Percentiles rank a stretch among this genome's conserved stretches.
Conservation (phyloP, 2,113 vertebrate genomes). For the Illadopsis cleaveri region DNA sequence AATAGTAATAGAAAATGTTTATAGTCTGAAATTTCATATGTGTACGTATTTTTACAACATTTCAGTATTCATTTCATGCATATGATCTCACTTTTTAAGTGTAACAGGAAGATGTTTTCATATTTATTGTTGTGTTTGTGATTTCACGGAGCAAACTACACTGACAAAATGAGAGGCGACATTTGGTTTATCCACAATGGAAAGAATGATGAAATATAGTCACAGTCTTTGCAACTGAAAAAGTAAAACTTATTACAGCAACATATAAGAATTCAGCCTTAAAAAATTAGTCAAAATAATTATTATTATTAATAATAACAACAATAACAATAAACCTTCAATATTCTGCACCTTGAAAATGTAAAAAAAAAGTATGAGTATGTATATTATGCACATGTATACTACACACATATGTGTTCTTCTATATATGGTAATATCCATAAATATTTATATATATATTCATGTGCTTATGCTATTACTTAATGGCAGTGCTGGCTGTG, state of each 20-base stretch:
- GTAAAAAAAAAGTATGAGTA: not conserved
- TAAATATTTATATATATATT: not conserved
- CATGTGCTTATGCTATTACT: not conserved
- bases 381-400: not conserved
- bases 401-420: not conserved
- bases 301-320: not conserved
- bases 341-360: not conserved
- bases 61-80: not conserved
- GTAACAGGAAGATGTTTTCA: not conserved
- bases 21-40: not conserved
- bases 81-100: not conserved
- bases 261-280: not conserved
- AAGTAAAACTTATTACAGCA: not conserved
- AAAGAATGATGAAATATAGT: not conserved
- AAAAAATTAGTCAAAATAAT: not conserved
- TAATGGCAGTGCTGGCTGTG: not conserved
- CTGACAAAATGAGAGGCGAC: not conserved
- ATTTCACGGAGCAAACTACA: not conserved
- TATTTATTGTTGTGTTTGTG: not conserved
- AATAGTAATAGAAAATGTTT: not conserved
- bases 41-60: not conserved
- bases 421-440: not conserved
- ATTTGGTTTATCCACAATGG: not conserved
- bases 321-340: not conserved
- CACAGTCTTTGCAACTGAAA: not conserved